These are phyloP conservation scores for Ceratina japonica DNA, from an alignment of 1,140 invertebrate genomes.

Conservation along the genomic window DNA sequence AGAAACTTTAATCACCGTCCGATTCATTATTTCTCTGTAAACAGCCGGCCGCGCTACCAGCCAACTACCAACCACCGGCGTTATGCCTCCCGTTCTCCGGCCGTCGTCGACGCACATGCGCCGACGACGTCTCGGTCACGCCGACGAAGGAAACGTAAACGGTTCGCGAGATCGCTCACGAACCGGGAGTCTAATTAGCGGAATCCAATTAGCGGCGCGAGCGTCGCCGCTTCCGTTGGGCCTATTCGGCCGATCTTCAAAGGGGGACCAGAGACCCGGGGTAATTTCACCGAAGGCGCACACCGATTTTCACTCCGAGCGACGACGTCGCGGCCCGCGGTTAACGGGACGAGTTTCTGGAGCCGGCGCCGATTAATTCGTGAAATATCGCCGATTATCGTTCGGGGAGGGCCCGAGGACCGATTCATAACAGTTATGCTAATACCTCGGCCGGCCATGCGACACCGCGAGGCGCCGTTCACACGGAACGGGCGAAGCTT, in stretches of 20 bases:
- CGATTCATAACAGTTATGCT: constrained; percentile 39
- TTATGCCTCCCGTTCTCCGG: background rate
- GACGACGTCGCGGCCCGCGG: background rate
- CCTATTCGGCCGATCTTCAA: background rate
- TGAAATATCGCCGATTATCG: constrained; percentile 48
- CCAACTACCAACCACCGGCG: background rate
- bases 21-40: constrained; percentile 19
- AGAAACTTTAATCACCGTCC: constrained; percentile 30
- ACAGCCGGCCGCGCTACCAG: background rate
- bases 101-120: background rate
- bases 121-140: constrained; percentile 21
- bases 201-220: constrained; percentile 54
- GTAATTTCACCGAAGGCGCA: no score
- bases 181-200: constrained; percentile 47
- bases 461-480: constrained; percentile 36
- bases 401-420: constrained; percentile 1
- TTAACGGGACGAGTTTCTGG: constrained; percentile 26
- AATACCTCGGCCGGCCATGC: constrained; percentile 31
- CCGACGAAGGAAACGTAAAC: constrained; percentile 34
- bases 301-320: no score
- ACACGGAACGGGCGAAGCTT: constrained; percentile 45
- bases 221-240: constrained; percentile 14
- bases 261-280: background rate
- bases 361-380: constrained; percentile 45
- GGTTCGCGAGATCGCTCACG: constrained; percentile 8